Evolutionary conservation across 2,888 invertebrate species (phyloP), one percentile per base, ranked within the genome.

Genomic region (Agrochola lychnidis): DNA sequence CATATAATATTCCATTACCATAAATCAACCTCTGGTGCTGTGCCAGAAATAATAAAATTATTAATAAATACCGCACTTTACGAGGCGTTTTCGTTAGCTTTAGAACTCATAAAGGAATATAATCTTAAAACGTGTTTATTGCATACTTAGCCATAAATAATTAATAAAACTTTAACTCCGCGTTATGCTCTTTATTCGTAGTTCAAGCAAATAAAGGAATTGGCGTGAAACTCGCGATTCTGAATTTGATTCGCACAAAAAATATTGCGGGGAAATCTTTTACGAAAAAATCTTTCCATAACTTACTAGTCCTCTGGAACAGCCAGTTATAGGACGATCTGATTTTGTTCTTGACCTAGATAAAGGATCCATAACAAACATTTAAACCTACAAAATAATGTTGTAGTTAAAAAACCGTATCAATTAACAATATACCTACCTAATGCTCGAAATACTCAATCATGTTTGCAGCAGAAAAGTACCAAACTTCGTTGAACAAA

Each of bases 51-150:
- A 70, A 64, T 76, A 73, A 73, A 70, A 70, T 62, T 73, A 69
- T 71, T 67, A 76, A 73, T 68, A 74, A 67, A 70, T 61, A 59
- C 25, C 67, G 66, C 19, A 73, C 53, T 77, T 79, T 74, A 79
- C 36, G 75, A 79, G 63, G 22, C 42, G 70, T 82, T 82, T 78
- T 73, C 68, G 70, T 64, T 69, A 71, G 40, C 53, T 81, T 79
- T 66, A 73, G 70, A 30, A 75, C 40, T 73, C 73, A 68, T 79
- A 75, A 81, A 81, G 25, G 51, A 81, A 72, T 64, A 72, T 72
- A 68, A 75, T 78, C 72, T 74, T 68, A 73, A 73, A 76, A 57
- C 40, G 67, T 61, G 40, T 79, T 76, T 75, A 74, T 70, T 66
- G 70, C 76, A 63, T 51, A 63, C 59, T 78, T 57, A 22, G 9